A percentile compares a stretch with the other conserved stretches of the same genome.
These are phyloP conservation scores for Melinopterus prodromus DNA, from an alignment of 2,888 invertebrate genomes.

Conservation along the genomic window DNA sequence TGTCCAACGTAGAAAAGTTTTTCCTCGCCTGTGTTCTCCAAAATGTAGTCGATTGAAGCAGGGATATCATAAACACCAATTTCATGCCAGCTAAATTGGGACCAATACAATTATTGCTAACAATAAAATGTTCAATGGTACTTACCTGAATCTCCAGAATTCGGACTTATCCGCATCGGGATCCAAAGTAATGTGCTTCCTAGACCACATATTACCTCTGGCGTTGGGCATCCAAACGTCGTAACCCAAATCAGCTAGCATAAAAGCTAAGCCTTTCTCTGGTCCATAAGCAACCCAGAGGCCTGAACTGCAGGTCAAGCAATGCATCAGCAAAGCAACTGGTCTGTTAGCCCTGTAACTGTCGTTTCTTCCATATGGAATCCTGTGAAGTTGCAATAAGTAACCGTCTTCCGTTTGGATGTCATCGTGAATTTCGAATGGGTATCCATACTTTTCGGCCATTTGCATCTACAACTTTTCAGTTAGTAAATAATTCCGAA, in stretches of 20 bases:
- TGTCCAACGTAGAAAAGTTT: slow-evolving; percentile 81
- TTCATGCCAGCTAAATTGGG: slow-evolving; percentile 70
- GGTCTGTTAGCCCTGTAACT: slow-evolving; percentile 58
- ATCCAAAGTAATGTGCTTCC: slow-evolving; percentile 63
- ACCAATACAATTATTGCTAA: background rate
- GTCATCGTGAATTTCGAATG: slow-evolving; percentile 66
- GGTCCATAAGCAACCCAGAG: slow-evolving; percentile 80
- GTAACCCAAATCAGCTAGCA: slow-evolving; percentile 74
- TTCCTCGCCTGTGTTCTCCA: slow-evolving; percentile 64
- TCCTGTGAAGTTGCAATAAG: slow-evolving; percentile 78
- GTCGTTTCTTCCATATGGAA: slow-evolving; percentile 63
- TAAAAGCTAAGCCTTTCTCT: slow-evolving; percentile 65
- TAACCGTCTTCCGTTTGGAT: slow-evolving; percentile 79
- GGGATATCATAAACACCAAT: slow-evolving; percentile 82
- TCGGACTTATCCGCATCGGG: slow-evolving; percentile 57
- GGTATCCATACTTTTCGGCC: slow-evolving; percentile 63
- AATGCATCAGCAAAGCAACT: slow-evolving; percentile 73
- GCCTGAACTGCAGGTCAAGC: slow-evolving; percentile 76
- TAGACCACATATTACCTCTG: slow-evolving; percentile 76
- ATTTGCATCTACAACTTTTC: slow-evolving; percentile 21
- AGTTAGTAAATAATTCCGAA: background rate
- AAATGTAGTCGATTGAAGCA: slow-evolving; percentile 77
- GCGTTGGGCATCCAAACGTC: slow-evolving; percentile 86
- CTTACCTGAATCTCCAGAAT: slow-evolving; percentile 70
- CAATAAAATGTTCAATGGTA: background rate